A percentile compares a stretch with the other conserved stretches of the same genome.
These are phyloP conservation scores for Aleadryas rufinucha DNA, from an alignment of 2,113 vertebrate species.

Conservation along the genomic window DNA sequence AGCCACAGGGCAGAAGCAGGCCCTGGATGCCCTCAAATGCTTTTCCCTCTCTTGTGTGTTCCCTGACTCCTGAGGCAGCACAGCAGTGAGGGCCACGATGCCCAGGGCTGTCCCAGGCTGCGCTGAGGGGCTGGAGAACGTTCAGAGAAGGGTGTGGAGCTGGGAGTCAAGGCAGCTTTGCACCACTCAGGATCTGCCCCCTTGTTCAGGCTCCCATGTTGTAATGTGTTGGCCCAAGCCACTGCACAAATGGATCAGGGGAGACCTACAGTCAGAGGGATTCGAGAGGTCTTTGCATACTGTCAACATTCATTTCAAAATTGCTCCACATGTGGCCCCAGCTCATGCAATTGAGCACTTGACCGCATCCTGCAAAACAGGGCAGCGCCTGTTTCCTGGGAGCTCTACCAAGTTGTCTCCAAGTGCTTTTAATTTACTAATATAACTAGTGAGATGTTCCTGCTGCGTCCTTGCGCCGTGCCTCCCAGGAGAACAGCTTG, in stretches of 20 bases:
- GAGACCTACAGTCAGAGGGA: not conserved
- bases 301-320: constrained; percentile 15
- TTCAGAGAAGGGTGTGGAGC: not conserved
- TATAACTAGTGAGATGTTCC: constrained; percentile 24
- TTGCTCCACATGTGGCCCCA: not conserved
- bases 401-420: constrained; percentile 8
- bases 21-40: not conserved
- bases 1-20: not conserved
- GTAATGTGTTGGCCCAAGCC: not conserved
- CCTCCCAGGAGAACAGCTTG: not conserved
- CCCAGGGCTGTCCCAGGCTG: not conserved
- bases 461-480: not conserved
- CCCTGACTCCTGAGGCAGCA: not conserved
- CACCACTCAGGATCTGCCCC: not conserved
- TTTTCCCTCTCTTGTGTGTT: not conserved
- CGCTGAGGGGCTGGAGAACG: not conserved
- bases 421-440: constrained; percentile 46
- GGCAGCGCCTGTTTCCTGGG: not conserved
- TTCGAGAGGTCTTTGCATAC: not conserved
- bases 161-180: not conserved
- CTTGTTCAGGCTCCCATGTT: not conserved
- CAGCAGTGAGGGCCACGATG: fast-evolving
- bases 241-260: not conserved
- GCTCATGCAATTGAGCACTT: not conserved
- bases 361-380: constrained; percentile 19